Percentiles rank a stretch among this genome's conserved stretches.
Evolutionary conservation across 2,113 vertebrate genomes (phyloP).

Genomic region (Pachycephala philippinensis): DNA sequence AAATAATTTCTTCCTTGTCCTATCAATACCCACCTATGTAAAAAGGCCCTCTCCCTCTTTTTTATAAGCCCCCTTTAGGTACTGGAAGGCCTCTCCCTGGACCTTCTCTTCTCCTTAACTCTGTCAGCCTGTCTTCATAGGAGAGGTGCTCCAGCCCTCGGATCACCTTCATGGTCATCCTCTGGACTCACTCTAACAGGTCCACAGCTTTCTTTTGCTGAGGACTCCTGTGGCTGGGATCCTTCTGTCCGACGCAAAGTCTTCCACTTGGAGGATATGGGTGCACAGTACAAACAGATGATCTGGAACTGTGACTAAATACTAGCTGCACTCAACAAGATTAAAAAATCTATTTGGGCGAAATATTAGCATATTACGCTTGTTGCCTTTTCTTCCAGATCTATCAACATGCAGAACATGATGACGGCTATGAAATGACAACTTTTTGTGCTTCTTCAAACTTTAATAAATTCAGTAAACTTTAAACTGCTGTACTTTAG

Average conservation of each 20-base stretch:
- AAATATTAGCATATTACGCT: background rate
- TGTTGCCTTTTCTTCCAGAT: background rate
- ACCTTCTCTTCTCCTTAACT: background rate
- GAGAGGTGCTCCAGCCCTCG: background rate
- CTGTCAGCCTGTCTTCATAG: background rate
- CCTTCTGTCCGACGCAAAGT: background rate
- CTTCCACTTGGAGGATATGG: background rate
- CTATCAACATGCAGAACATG: background rate
- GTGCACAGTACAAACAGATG: background rate
- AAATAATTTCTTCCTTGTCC: background rate
- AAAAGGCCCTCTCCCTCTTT: background rate
- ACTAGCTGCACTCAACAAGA: background rate
- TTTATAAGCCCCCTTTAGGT: background rate
- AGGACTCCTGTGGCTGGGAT: background rate
- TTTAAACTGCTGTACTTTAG: background rate
- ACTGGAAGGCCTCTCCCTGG: background rate
- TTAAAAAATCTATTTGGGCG: background rate
- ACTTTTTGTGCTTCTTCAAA: background rate
- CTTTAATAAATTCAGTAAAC: background rate
- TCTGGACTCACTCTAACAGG: background rate
- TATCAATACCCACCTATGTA: background rate
- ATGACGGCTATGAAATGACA: background rate
- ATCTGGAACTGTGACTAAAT: background rate
- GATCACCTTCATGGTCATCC: background rate
- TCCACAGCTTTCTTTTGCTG: background rate